A percentile compares a stretch with the other conserved stretches of the same genome.
These are phyloP conservation scores for Cantharis nigra DNA, from an alignment of 2,888 invertebrate genomes.

Conservation along the genomic window DNA sequence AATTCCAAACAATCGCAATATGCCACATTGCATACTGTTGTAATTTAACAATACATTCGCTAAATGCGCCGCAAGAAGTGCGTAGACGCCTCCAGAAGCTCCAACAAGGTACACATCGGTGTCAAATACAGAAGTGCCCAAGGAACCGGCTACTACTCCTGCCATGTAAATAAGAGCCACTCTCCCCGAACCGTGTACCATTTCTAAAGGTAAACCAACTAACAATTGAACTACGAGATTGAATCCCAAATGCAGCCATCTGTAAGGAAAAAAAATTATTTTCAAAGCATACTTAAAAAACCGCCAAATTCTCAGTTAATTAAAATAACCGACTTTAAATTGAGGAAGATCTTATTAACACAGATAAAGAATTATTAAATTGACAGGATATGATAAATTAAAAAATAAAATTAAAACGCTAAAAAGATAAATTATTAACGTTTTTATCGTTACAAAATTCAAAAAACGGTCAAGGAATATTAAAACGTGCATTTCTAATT, in stretches of 20 bases:
- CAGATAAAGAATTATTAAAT: constrained; percentile 17
- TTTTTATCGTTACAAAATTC: not conserved
- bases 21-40: constrained; percentile 93
- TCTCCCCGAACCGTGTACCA: constrained; percentile 92
- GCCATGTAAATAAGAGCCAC: constrained; percentile 89
- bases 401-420: constrained; percentile 4
- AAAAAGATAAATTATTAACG: constrained; percentile 1
- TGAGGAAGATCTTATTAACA: constrained; percentile 30
- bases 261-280: constrained; percentile 50
- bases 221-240: constrained; percentile 92
- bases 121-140: constrained; percentile 91
- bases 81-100: constrained; percentile 97
- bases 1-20: constrained; percentile 86
- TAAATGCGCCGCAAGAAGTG: constrained; percentile 91
- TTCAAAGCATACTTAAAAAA: not conserved
- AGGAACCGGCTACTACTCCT: constrained; percentile 85
- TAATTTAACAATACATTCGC: constrained; percentile 95
- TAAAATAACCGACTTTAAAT: constrained; percentile 16
- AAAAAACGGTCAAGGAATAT: not conserved
- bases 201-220: constrained; percentile 92
- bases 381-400: constrained; percentile 23
- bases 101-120: constrained; percentile 94
- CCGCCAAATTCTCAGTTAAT: not conserved
- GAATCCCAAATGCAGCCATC: constrained; percentile 93
- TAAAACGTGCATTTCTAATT: constrained; percentile 7